These are phyloP conservation scores for Darevskia mixta DNA, from an alignment of 2,797 vertebrate genomes.

Conservation along the genomic window DNA sequence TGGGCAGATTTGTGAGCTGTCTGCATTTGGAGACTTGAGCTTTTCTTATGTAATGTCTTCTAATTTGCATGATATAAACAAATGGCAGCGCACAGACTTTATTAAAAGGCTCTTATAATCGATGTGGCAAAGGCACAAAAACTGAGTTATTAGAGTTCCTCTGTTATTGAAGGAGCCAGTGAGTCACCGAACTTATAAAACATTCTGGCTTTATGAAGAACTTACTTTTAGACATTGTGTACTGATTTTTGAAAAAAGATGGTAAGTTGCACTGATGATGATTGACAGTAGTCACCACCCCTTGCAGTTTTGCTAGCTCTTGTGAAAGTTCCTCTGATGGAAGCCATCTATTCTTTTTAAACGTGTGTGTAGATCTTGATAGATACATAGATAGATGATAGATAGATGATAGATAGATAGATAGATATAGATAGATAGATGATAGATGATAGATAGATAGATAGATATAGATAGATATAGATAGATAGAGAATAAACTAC, in stretches of 20 bases:
- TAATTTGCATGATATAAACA: not conserved
- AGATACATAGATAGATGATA: too few relatives aligned
- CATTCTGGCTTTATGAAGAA: slow-evolving; percentile 25
- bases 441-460: too few relatives aligned
- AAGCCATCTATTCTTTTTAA: slow-evolving; percentile 8
- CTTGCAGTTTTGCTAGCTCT: not conserved
- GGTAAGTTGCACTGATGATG: not conserved
- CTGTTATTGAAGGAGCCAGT: not conserved
- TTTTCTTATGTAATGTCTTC: not conserved
- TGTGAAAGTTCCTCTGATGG: not conserved
- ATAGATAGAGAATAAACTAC: not conserved
- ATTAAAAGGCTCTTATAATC: slow-evolving; percentile 7
- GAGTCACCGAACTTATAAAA: slow-evolving; percentile 31
- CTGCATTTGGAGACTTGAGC: not conserved
- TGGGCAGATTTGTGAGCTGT: not conserved
- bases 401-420: too few relatives aligned
- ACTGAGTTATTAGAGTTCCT: not conserved
- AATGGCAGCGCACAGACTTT: not conserved
- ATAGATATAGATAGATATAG: too few relatives aligned
- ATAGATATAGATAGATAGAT: too few relatives aligned
- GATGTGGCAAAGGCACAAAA: not conserved
- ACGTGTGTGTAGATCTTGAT: too few relatives aligned
- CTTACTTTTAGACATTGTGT: not conserved
- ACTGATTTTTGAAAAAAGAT: not conserved
- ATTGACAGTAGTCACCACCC: not conserved